A percentile compares a stretch with the other conserved stretches of the same genome.
phyloP scores from a whole-genome alignment of 2,113 vertebrate genomes.

The Thinocorus orbignyianus region DNA sequence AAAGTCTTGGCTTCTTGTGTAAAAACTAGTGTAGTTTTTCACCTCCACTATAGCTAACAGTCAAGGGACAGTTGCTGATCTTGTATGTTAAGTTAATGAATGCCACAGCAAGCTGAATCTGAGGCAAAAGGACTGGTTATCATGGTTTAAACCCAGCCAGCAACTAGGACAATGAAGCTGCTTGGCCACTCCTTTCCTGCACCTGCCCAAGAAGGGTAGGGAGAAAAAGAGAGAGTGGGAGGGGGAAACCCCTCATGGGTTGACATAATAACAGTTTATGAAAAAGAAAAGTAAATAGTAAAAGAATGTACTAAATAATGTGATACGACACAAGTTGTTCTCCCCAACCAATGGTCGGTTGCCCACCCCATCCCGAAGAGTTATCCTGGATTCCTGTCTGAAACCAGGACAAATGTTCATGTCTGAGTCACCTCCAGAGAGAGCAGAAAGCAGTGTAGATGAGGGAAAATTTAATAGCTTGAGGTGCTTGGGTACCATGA shows the following conservation, averaged over 20 bases:
- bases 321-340: neutral
- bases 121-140: neutral
- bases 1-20: neutral
- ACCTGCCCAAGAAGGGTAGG: too few relatives aligned
- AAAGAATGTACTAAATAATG: neutral
- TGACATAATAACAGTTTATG: neutral
- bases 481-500: neutral
- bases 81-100: neutral
- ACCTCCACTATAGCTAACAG: neutral
- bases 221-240: too few relatives aligned
- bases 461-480: neutral
- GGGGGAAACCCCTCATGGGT: neutral
- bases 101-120: neutral
- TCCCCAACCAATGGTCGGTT: neutral
- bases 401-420: neutral
- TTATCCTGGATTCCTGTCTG: neutral
- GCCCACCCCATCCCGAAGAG: neutral
- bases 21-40: neutral
- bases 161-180: neutral
- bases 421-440: neutral
- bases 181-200: neutral
- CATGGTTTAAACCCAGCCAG: neutral
- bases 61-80: neutral
- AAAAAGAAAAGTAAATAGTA: neutral
- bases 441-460: neutral